phyloP scores from a whole-genome alignment of 2,797 vertebrate genomes.

The Perdix hodgsoniae region DNA sequence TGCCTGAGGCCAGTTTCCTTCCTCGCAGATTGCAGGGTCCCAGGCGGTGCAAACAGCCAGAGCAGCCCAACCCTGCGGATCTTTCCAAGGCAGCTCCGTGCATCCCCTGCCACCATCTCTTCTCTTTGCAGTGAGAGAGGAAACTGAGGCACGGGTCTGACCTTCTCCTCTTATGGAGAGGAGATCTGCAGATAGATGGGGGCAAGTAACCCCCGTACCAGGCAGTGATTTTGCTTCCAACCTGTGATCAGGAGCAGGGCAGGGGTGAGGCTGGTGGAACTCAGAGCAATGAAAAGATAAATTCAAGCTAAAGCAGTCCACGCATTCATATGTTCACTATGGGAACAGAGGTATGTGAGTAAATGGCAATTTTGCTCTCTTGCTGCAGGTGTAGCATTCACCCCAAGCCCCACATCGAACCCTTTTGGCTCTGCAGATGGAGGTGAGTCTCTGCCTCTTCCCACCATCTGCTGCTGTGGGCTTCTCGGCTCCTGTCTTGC shows the following conservation, averaged over 20 bases:
- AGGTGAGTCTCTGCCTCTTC: background rate
- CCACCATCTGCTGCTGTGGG: too few species aligned
- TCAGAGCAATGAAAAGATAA: background rate
- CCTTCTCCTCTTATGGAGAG: background rate
- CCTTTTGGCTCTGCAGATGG: background rate
- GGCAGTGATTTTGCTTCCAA: background rate
- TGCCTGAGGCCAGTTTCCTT: background rate
- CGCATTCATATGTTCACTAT: rapidly evolving
- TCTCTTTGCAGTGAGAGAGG: background rate
- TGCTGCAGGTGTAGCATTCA: background rate
- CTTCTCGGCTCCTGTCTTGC: background rate
- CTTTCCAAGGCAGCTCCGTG: background rate
- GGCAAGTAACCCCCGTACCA: background rate
- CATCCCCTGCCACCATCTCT: background rate
- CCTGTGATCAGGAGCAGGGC: background rate
- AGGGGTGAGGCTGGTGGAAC: background rate
- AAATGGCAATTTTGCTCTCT: background rate
- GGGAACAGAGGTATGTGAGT: background rate
- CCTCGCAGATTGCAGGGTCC: background rate
- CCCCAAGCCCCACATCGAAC: rapidly evolving
- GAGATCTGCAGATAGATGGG: background rate
- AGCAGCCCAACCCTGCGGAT: too few species aligned
- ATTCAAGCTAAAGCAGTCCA: background rate
- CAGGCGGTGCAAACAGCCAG: background rate
- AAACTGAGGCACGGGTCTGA: background rate